Percentiles rank a stretch among this genome's conserved stretches.
phyloP scores from a whole-genome alignment of 2,113 vertebrate genomes.

The Engraulis encrasicolus region DNA sequence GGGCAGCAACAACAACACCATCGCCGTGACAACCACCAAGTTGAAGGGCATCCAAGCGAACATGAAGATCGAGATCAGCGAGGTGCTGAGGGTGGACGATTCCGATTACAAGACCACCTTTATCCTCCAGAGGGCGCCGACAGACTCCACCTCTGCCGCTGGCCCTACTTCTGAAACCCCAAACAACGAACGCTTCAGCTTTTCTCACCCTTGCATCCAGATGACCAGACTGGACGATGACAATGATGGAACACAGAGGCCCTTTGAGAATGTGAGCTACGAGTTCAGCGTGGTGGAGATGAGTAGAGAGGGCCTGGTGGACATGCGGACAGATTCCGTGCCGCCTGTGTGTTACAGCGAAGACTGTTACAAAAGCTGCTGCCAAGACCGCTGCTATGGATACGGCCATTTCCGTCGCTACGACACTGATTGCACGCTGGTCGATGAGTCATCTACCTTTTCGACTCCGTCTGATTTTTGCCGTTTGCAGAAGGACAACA shows the following conservation, averaged over 20 bases:
- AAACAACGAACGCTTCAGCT: slow-evolving; percentile 46
- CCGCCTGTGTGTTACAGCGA: slow-evolving; percentile 48
- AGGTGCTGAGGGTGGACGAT: slow-evolving; percentile 48
- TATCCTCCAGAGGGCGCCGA: slow-evolving; percentile 54
- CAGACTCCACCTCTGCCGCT: no score
- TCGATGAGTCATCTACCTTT: slow-evolving; percentile 50
- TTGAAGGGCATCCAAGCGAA: slow-evolving; percentile 66
- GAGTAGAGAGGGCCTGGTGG: slow-evolving; percentile 42
- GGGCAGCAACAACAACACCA: slow-evolving; percentile 14
- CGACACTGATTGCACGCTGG: slow-evolving; percentile 56
- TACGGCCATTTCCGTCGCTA: slow-evolving; percentile 43
- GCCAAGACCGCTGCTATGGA: slow-evolving; percentile 42
- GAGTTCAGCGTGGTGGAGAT: slow-evolving; percentile 62
- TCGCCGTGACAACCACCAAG: slow-evolving; percentile 67
- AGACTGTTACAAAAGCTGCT: slow-evolving; percentile 62
- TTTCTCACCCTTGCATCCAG: slow-evolving; percentile 22
- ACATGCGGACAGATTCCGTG: slow-evolving; percentile 64
- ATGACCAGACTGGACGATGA: slow-evolving; percentile 20
- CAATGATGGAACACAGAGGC: slow-evolving; percentile 33
- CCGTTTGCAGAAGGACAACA: slow-evolving; percentile 50
- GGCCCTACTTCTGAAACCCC: slow-evolving; percentile 36
- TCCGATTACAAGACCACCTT: slow-evolving; percentile 57
- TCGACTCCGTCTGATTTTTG: slow-evolving; percentile 52
- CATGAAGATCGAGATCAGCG: slow-evolving; percentile 77
- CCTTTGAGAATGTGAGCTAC: slow-evolving; percentile 55